phyloP scores from a whole-genome alignment of 53 echinoderm and acorn worm genomes.

The Henricia sp. region DNA sequence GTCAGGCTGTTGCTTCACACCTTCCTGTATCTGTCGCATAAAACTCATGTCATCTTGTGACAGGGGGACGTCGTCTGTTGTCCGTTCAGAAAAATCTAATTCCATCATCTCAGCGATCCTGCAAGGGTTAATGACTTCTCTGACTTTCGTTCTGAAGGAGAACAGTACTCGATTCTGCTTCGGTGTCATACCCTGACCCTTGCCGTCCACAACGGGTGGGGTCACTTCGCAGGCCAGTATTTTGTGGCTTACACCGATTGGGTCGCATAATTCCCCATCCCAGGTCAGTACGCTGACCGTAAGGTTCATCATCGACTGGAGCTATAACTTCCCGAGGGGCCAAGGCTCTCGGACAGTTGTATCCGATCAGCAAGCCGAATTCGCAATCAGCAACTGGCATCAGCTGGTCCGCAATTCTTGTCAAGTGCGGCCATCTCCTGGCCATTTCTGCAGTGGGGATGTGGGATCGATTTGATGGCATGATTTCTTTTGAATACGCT shows the following conservation, averaged over 20 bases:
- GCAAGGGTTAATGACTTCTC: conserved; percentile 58
- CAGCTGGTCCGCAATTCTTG: conserved; percentile 18
- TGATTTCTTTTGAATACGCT: conserved; percentile 29
- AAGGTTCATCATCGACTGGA: conserved; percentile 41
- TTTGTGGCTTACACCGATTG: conserved; percentile 48
- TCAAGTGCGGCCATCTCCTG: conserved; percentile 42
- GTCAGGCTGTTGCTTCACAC: conserved; percentile 19
- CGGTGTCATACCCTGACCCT: no score
- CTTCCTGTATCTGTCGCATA: conserved; percentile 41
- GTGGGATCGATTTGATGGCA: conserved; percentile 46
- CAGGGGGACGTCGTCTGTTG: background rate
- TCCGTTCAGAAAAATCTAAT: conserved; percentile 44
- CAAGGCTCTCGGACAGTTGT: conserved; percentile 61
- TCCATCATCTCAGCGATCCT: conserved; percentile 37
- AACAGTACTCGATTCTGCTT: conserved; percentile 8
- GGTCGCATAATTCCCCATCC: conserved; percentile 67
- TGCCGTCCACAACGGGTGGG: background rate
- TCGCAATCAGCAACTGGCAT: conserved; percentile 52
- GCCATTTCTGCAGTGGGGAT: conserved; percentile 60
- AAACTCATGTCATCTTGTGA: conserved; percentile 69
- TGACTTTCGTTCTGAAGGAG: conserved; percentile 32
- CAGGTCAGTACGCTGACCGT: conserved; percentile 49
- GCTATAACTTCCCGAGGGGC: conserved; percentile 58
- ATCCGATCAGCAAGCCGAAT: conserved; percentile 48
- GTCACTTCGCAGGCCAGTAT: conserved; percentile 20